Evolutionary conservation across 2,113 vertebrate genomes (phyloP).

Genomic region (Genyomyrus donnyi): DNA sequence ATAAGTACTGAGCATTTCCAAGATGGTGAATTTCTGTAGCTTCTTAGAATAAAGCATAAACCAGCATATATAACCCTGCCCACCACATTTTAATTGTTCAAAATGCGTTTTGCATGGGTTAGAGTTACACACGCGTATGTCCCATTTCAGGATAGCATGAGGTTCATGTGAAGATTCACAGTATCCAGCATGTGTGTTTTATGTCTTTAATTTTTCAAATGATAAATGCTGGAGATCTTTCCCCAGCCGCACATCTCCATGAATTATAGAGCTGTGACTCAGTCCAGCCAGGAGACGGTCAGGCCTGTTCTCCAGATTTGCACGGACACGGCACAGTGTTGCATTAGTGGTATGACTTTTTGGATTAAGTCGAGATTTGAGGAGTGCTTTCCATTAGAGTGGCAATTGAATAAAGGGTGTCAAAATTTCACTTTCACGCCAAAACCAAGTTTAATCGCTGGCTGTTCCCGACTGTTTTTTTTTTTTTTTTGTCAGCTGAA

Average conservation of each 20-base stretch:
- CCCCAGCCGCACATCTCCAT: not conserved
- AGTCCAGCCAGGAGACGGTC: not conserved
- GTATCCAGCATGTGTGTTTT: not conserved
- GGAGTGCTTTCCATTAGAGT: not conserved
- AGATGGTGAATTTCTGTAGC: not conserved
- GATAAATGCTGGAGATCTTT: not conserved
- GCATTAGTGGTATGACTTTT: not conserved
- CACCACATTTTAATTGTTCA: not conserved
- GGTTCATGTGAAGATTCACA: not conserved
- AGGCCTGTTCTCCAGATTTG: not conserved
- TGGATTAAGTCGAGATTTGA: not conserved
- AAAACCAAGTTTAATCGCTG: slow-evolving; percentile 17
- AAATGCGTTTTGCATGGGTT: not conserved
- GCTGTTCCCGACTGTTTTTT: not conserved
- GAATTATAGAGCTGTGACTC: not conserved
- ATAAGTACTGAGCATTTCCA: not conserved
- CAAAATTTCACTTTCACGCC: slow-evolving; percentile 19
- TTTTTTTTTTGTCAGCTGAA: not conserved
- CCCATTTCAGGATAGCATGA: not conserved
- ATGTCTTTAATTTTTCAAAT: not conserved
- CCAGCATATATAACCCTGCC: not conserved
- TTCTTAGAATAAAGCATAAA: not conserved
- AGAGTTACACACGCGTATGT: not conserved
- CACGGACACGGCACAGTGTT: not conserved
- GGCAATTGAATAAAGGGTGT: slow-evolving; percentile 25